Base-by-base conservation (phyloP, 2,888 invertebrate genomes). In the Keiferia lycopersicella region DNA sequence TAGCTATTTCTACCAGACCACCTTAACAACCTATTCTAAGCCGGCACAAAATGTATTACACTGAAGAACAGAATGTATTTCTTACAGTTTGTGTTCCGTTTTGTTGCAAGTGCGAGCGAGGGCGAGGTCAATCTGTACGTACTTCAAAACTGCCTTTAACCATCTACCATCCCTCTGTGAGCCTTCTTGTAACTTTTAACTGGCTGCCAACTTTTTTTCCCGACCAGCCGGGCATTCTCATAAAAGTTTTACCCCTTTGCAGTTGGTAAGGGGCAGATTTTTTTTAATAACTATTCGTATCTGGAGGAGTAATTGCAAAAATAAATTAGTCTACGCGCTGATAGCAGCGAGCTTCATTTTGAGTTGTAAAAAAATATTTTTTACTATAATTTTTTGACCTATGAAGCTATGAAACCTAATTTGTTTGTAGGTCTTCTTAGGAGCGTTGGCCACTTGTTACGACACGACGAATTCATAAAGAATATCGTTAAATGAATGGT, bases 111-210 rank as follows among this genome's bases (percentile, higher is more conserved):
- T 16, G 18, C 48, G 45, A n/a, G 45, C 14, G 48, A 16, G 18
- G 10, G 34, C 4, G 34, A 34, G 34, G 34, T 34, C 34, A 34
- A 34, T n/a, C 3, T 11, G 18, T 14, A 11, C 22, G 51, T 53
- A 26, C 51, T 26, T 53, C 7, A 11, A 53, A 53, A 53, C 51
- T 53, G 22, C 51, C 26, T 26, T 6, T 26, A 26, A 2, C 26
- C n/a, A n/a, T n/a, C 22, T 14, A 26, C 51, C 14, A 22, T 45
- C 45, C 45, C 16, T 41, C 48, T 16, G 16, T 20, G 50, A 7
- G 18, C 51, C 51, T 22, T 53, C 51, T 53, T 10, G 0, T 26
- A 26, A 53, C 51, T 53, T 53, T 53, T 53, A 53, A 53, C 51
- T 53, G 51, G 51, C 51, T 26, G 26, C 26, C 26, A 26, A 22